Base-by-base conservation (phyloP, 2,113 vertebrate genomes). In the Heterocephalus glaber region DNA sequence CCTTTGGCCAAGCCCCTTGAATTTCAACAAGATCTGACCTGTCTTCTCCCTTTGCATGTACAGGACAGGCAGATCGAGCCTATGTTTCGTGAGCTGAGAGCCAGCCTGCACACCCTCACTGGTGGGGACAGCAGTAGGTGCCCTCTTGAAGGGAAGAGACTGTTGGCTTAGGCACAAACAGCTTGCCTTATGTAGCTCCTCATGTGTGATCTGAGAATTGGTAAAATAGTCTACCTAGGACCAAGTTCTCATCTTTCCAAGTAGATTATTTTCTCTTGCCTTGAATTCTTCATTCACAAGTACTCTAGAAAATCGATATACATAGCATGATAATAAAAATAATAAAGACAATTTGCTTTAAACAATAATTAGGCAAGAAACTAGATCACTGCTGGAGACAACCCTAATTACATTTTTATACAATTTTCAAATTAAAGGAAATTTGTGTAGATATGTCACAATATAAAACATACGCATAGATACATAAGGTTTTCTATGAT, bases 1-100 rank as follows among this genome's bases (percentile, higher is more conserved):
- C 85, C 76, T 70, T 76, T 92, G 96, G 82, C 91, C 95, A 26
- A 22, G 16, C 74, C 79, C 79, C 47, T 81, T 93, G 92, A 92
- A 83, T 88, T 96, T 96, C 44, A 70, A 24, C 47, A 81, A 88
- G 84, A 49, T 16, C 3, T 10, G 49, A 85, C 66, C 52, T 92
- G 56, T 58, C 38, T 30, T 74, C 65, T 1, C 0, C 16, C 0
- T 44, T 56, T 85, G 44, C 52, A 47, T 11, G 13, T 65, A 6
- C 88, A 87, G 30, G 41, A 68, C 80, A 52, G 58, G 86, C 58
- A 44, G 90, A n/a, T 86, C 8, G 0, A 47, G 7, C 35, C 16
- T 44, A 38, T 26, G 19, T 90, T 90, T 95, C 63, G 38, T 94
- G 41, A 95, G 3, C 41, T 74, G 61, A 80, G 91, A 79, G 44